These are phyloP conservation scores for Oreochromis niloticus DNA, from an alignment of 2,113 vertebrate genomes.

Conservation along the genomic window DNA sequence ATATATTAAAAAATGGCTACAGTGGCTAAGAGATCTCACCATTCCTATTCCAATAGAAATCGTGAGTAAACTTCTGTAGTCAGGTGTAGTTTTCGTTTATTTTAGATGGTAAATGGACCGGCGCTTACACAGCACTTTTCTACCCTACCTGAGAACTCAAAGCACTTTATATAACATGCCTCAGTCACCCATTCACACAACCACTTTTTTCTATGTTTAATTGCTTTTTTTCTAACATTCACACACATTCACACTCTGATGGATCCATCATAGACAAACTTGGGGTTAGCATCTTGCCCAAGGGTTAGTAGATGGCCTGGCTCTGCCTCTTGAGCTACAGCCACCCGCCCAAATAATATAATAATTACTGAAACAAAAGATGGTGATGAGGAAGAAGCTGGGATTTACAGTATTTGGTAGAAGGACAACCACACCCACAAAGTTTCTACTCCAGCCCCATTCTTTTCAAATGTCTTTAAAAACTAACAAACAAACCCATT, in stretches of 20 bases:
- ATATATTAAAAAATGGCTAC: not conserved
- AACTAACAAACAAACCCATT: not conserved
- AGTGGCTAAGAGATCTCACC: not conserved
- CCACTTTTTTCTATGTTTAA: too few relatives aligned
- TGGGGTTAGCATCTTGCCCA: too few relatives aligned
- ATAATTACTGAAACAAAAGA: not conserved
- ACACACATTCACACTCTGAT: too few relatives aligned
- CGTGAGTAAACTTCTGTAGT: not conserved
- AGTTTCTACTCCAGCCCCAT: not conserved
- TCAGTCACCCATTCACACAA: not conserved
- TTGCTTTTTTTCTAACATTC: too few relatives aligned
- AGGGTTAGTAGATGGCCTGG: not conserved
- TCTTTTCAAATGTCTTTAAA: not conserved
- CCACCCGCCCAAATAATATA: not conserved
- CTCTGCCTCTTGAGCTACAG: not conserved
- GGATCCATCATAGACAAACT: too few relatives aligned
- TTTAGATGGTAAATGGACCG: not conserved
- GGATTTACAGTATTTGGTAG: not conserved
- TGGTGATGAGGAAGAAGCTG: not conserved
- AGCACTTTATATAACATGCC: not conserved
- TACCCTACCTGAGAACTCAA: not conserved
- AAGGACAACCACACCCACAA: not conserved
- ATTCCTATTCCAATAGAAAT: not conserved
- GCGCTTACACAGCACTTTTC: not conserved
- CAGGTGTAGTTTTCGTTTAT: not conserved